Evolutionary conservation across 2,113 vertebrate genomes (phyloP).

Genomic region (Sapayoa aenigma): DNA sequence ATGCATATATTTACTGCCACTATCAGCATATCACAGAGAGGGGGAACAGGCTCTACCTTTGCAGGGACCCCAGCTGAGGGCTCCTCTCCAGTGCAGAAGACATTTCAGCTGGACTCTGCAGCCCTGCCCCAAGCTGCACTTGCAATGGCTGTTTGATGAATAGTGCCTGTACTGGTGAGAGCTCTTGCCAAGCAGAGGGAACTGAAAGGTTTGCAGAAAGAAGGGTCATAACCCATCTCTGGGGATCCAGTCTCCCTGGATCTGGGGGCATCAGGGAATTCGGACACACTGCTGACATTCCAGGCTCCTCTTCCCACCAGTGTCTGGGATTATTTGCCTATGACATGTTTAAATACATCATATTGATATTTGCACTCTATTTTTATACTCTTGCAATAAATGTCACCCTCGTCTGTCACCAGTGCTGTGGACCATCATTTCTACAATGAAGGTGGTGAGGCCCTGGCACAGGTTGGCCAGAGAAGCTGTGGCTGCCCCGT

Average conservation of each 20-base stretch:
- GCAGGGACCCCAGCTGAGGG: background rate
- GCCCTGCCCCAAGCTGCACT: background rate
- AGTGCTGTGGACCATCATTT: background rate
- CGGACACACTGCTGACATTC: accelerated
- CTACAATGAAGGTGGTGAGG: background rate
- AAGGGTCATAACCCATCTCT: background rate
- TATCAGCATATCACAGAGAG: accelerated
- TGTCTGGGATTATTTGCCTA: background rate
- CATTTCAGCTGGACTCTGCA: background rate
- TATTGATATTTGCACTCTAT: background rate
- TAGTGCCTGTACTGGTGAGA: background rate
- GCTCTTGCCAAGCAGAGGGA: background rate
- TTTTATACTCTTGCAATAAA: constrained; percentile 42
- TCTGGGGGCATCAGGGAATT: background rate
- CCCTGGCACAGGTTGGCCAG: background rate
- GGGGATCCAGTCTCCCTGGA: background rate
- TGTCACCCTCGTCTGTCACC: background rate
- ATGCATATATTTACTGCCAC: background rate
- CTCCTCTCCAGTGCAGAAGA: background rate
- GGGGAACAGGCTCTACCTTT: background rate
- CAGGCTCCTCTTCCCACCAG: background rate
- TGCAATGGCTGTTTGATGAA: background rate
- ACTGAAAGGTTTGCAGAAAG: background rate
- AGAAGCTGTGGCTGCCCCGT: background rate
- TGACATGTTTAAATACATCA: accelerated